These are phyloP conservation scores for Platycheirus albimanus DNA, from an alignment of 2,888 invertebrate species.

Conservation along the genomic window DNA sequence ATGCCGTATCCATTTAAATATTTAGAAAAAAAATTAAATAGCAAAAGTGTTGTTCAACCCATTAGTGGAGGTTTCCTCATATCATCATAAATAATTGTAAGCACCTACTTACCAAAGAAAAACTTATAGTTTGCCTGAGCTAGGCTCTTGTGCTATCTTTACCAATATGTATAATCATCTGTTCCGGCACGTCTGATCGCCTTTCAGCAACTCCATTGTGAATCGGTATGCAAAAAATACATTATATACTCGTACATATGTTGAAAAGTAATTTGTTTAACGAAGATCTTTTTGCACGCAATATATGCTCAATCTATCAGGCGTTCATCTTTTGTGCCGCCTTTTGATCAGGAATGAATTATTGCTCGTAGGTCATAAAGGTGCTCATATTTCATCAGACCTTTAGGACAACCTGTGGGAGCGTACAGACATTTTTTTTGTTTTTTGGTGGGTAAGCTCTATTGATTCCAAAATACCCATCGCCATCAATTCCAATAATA, in stretches of 20 bases:
- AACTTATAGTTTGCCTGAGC: too few relatives aligned
- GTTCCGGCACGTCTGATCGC: slow-evolving; percentile 45
- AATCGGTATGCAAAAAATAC: slow-evolving; percentile 34
- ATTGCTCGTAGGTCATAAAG: slow-evolving; percentile 30
- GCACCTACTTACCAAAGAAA: too few relatives aligned
- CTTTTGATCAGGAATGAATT: slow-evolving; percentile 41
- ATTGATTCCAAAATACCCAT: slow-evolving; percentile 25
- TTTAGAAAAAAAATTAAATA: too few relatives aligned
- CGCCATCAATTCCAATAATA: slow-evolving; percentile 3
- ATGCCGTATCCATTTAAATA: too few relatives aligned
- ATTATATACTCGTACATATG: too few relatives aligned
- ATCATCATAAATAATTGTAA: too few relatives aligned
- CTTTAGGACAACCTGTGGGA: background rate
- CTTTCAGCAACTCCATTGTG: slow-evolving; percentile 5
- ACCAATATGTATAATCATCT: slow-evolving; percentile 24
- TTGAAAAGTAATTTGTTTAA: slow-evolving; percentile 36
- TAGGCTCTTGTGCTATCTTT: slow-evolving; percentile 5
- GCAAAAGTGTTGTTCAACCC: too few relatives aligned
- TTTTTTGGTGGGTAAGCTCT: background rate
- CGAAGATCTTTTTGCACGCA: slow-evolving; percentile 37
- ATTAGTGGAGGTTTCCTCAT: too few relatives aligned
- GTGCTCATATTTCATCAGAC: slow-evolving; percentile 33
- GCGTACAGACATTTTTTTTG: slow-evolving; percentile 14
- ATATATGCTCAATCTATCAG: slow-evolving; percentile 1
- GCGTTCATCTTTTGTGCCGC: slow-evolving; percentile 1